A percentile compares a stretch with the other conserved stretches of the same genome.
Evolutionary conservation across 2,113 vertebrate species (phyloP).

Genomic region (Pseudonaja textilis): DNA sequence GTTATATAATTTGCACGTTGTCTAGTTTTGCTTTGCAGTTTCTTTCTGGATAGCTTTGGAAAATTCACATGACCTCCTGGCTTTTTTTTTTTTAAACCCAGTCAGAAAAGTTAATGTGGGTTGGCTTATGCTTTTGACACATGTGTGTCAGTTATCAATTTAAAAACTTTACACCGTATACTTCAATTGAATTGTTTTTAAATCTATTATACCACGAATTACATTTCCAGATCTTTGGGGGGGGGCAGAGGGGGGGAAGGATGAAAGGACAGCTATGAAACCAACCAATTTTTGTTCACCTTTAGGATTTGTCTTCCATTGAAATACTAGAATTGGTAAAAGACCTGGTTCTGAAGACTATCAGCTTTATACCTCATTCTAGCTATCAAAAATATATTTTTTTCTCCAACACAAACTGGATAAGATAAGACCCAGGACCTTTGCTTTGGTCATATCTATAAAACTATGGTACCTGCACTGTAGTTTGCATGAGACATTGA

Average conservation of each 20-base stretch:
- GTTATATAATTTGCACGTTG: not conserved
- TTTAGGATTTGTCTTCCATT: not conserved
- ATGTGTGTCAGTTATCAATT: not conserved
- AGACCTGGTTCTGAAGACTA: not conserved
- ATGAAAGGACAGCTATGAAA: not conserved
- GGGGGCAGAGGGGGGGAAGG: not conserved
- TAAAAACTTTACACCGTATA: not conserved
- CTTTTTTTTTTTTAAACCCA: not conserved
- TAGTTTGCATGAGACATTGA: not conserved
- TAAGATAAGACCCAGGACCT: not conserved
- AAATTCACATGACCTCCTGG: not conserved
- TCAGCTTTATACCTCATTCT: not conserved
- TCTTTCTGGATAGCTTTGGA: not conserved
- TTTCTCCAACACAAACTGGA: not conserved
- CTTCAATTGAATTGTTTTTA: not conserved
- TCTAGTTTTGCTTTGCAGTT: not conserved
- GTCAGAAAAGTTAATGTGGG: not conserved
- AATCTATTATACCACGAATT: not conserved
- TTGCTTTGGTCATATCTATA: not conserved
- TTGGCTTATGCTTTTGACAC: not conserved
- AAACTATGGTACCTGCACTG: not conserved
- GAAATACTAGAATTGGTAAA: not conserved
- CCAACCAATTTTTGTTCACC: not conserved
- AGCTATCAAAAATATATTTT: not conserved
- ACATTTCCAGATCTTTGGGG: not conserved